Conservation (phyloP, 2,888 invertebrate species). For the Tetragonula carbonaria region DNA sequence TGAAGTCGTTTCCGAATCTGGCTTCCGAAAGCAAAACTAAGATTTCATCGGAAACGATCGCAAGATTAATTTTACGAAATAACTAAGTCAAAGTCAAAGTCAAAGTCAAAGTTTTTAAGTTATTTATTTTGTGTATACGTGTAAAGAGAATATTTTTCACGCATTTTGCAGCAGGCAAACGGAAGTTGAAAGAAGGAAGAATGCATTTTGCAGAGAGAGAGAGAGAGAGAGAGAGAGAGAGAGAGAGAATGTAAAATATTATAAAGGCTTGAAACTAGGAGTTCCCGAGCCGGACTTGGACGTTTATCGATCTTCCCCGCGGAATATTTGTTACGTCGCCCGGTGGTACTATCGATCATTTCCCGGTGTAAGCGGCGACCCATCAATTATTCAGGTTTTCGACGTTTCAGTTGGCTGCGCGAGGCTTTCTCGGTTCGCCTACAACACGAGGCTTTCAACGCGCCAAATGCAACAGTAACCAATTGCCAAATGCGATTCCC, state of each 20-base stretch:
- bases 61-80: background rate
- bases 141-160: too few relatives aligned
- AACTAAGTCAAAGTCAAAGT: background rate
- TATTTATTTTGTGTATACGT: too few relatives aligned
- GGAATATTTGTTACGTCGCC: slow-evolving; percentile 67
- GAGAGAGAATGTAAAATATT: background rate
- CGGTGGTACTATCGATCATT: slow-evolving; percentile 20
- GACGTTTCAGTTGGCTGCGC: slow-evolving; percentile 35
- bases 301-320: slow-evolving; percentile 47
- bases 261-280: background rate
- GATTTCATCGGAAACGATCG: background rate
- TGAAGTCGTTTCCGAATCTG: slow-evolving; percentile 34
- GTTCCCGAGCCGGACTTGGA: background rate
- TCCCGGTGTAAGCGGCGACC: slow-evolving; percentile 22
- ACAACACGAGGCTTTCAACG: slow-evolving; percentile 15
- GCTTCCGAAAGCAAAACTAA: slow-evolving; percentile 19
- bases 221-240: background rate
- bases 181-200: too few relatives aligned
- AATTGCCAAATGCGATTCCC: slow-evolving; percentile 49
- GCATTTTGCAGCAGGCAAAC: too few relatives aligned
- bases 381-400: slow-evolving; percentile 63
- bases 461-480: slow-evolving; percentile 45
- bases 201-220: background rate
- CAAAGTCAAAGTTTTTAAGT: too few relatives aligned
- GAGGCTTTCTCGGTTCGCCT: slow-evolving; percentile 38